A percentile compares a stretch with the other conserved stretches of the same genome.
phyloP scores from a whole-genome alignment of 2,888 invertebrate genomes.

The Oeneis ivallda region DNA sequence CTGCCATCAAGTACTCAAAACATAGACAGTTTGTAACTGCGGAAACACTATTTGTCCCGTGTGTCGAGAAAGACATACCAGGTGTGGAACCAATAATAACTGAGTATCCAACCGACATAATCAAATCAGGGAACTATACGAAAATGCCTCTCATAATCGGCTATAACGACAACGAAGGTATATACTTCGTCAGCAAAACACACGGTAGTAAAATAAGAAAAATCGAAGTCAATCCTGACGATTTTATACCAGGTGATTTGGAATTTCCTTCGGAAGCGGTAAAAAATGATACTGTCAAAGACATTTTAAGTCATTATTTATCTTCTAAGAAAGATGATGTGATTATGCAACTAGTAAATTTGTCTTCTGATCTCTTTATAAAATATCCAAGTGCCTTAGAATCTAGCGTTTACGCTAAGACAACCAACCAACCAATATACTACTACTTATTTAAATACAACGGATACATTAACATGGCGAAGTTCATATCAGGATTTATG shows the following conservation, averaged over 20 bases:
- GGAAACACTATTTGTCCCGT: slow-evolving; percentile 65
- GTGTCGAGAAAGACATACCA: slow-evolving; percentile 63
- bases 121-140: slow-evolving; percentile 64
- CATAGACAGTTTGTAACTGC: slow-evolving; percentile 63
- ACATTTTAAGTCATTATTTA: slow-evolving; percentile 60
- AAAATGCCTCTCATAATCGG: slow-evolving; percentile 75
- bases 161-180: slow-evolving; percentile 69
- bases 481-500: slow-evolving; percentile 60
- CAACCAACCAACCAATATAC: slow-evolving; percentile 65
- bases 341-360: slow-evolving; percentile 70
- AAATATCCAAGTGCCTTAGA: slow-evolving; percentile 68
- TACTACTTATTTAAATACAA: slow-evolving; percentile 69
- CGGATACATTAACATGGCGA: slow-evolving; percentile 68
- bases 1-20: slow-evolving; percentile 57
- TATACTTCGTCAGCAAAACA: slow-evolving; percentile 65
- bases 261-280: slow-evolving; percentile 59
- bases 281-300: slow-evolving; percentile 57
- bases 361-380: slow-evolving; percentile 70
- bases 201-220: slow-evolving; percentile 58
- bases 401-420: slow-evolving; percentile 60
- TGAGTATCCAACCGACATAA: slow-evolving; percentile 59
- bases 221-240: slow-evolving; percentile 48
- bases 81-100: slow-evolving; percentile 65
- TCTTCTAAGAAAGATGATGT: slow-evolving; percentile 57
- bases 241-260: slow-evolving; percentile 57